Evolutionary conservation across 2,797 vertebrate genomes (phyloP).

Genomic region (Microctenopoma steveboyesi): DNA sequence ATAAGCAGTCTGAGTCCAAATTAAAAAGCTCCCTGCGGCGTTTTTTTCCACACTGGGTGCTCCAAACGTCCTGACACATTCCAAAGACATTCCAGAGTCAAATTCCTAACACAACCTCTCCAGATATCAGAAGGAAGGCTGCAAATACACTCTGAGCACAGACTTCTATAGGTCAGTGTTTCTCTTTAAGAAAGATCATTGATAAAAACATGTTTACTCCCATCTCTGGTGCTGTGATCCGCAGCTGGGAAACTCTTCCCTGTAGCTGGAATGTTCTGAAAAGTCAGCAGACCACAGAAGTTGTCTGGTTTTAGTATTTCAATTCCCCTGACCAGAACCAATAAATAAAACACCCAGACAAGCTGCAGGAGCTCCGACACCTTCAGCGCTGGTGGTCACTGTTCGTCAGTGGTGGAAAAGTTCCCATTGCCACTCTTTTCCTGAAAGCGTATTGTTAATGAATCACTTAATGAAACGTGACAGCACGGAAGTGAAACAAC

Average conservation of each 20-base stretch:
- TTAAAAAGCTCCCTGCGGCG: slow-evolving; percentile 69
- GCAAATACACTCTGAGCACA: slow-evolving; percentile 32
- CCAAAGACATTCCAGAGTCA: slow-evolving; percentile 64
- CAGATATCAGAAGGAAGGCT: slow-evolving; percentile 45
- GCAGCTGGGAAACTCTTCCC: slow-evolving; percentile 49
- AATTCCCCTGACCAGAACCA: slow-evolving; percentile 50
- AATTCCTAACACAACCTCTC: slow-evolving; percentile 58
- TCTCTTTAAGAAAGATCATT: slow-evolving; percentile 27
- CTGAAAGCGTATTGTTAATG: slow-evolving; percentile 7
- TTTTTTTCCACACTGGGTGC: slow-evolving; percentile 40
- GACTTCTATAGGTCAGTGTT: slow-evolving; percentile 30
- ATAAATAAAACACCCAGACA: slow-evolving; percentile 55
- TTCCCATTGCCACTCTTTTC: slow-evolving; percentile 6
- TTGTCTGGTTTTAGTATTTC: slow-evolving; percentile 63
- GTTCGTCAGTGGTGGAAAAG: slow-evolving; percentile 14
- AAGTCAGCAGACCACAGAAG: slow-evolving; percentile 52
- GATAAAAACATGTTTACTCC: slow-evolving; percentile 48
- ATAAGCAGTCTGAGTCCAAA: slow-evolving; percentile 48
- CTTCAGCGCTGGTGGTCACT: slow-evolving; percentile 20
- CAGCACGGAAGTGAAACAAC: neutral
- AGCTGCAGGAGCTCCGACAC: slow-evolving; percentile 37
- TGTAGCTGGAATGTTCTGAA: slow-evolving; percentile 59
- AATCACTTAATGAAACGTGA: slow-evolving; percentile 8
- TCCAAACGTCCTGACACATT: slow-evolving; percentile 69
- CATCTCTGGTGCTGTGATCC: slow-evolving; percentile 14